A percentile compares a stretch with the other conserved stretches of the same genome.
Conservation (phyloP, 2,113 vertebrate genomes). For the Notarius lentiginosus region DNA sequence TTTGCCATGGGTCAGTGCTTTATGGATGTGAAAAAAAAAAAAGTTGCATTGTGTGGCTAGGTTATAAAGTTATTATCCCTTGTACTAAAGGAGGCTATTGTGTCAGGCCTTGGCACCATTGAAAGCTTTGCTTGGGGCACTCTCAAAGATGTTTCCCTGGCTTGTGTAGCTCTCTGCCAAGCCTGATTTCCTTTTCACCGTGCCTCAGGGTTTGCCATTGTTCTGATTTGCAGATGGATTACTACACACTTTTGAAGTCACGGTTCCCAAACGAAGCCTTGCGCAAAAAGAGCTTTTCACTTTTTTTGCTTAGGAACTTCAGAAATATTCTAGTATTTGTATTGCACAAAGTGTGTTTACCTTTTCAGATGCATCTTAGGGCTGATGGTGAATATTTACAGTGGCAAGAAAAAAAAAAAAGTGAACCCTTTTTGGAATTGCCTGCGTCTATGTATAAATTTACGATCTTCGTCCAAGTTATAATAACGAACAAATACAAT, state of each 20-base stretch:
- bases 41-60: neutral
- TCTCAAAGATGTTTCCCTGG: neutral
- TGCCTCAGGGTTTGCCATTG: constrained; percentile 25
- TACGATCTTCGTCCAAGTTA: too few relatives aligned
- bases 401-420: too few relatives aligned
- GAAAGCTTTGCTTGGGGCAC: neutral
- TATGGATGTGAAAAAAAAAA: neutral
- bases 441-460: too few relatives aligned
- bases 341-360: neutral
- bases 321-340: neutral
- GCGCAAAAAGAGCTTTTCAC: neutral
- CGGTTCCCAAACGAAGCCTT: neutral
- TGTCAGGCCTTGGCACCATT: neutral
- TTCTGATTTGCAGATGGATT: constrained; percentile 22
- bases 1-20: neutral
- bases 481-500: too few relatives aligned
- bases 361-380: neutral
- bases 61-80: neutral
- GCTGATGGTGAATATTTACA: too few relatives aligned
- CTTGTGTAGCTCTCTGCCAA: neutral
- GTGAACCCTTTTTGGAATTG: too few relatives aligned
- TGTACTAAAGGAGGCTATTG: neutral
- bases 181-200: constrained; percentile 8
- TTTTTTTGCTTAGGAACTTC: neutral
- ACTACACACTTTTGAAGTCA: neutral